Evolutionary conservation across 2,888 invertebrate species (phyloP).

Genomic region (Gibbula magus): DNA sequence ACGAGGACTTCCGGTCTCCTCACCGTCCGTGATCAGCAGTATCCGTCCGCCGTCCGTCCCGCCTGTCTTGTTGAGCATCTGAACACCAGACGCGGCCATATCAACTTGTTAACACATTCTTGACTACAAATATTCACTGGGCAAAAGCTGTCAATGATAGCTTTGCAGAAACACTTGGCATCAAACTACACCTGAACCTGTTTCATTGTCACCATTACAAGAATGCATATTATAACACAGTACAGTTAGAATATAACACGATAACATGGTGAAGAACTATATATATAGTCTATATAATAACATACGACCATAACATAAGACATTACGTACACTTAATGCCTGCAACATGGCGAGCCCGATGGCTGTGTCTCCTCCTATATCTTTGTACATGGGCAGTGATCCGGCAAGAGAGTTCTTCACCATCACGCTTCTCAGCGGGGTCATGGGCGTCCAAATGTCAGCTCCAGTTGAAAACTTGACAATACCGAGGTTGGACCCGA

Average conservation of each 20-base stretch:
- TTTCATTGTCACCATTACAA: no score
- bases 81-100: no score
- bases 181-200: no score
- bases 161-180: no score
- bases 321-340: neutral
- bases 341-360: neutral
- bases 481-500: neutral
- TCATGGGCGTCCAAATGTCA: neutral
- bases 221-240: no score
- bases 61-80: constrained; percentile 14
- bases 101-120: no score
- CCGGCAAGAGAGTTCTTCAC: neutral
- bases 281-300: no score
- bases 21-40: neutral
- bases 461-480: neutral
- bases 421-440: neutral
- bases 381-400: neutral
- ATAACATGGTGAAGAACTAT: no score
- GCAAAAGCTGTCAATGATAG: no score
- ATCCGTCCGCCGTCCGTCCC: neutral
- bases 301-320: no score
- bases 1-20: neutral
- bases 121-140: no score
- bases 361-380: neutral
- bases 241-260: no score